Conservation (phyloP, 1,140 invertebrate genomes). For the Sinonovacula constricta region DNA sequence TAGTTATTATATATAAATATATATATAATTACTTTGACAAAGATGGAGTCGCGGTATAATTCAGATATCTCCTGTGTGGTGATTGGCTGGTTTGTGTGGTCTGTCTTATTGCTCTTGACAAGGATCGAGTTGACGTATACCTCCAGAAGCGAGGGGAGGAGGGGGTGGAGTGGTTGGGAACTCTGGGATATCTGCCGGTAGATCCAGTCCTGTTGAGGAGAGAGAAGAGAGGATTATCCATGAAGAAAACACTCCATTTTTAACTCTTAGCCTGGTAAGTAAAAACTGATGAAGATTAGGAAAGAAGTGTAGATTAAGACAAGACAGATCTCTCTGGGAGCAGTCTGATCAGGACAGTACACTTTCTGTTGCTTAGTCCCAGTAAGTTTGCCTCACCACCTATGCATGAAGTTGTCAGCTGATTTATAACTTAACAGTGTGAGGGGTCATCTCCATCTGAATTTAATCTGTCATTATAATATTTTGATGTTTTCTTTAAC, state of each 20-base stretch:
- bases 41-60: slow-evolving; percentile 83
- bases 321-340: too few relatives aligned
- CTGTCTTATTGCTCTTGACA: slow-evolving; percentile 81
- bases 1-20: slow-evolving; percentile 80
- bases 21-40: slow-evolving; percentile 50
- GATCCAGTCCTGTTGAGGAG: slow-evolving; percentile 93
- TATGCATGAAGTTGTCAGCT: neutral
- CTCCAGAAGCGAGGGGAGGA: slow-evolving; percentile 95
- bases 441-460: neutral
- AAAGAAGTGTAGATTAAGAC: too few relatives aligned
- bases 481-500: neutral
- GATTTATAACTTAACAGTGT: neutral
- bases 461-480: too few relatives aligned
- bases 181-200: slow-evolving; percentile 94
- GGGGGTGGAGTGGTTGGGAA: slow-evolving; percentile 92
- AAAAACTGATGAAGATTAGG: too few relatives aligned
- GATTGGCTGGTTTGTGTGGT: slow-evolving; percentile 94
- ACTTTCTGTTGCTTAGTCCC: too few relatives aligned
- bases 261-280: too few relatives aligned
- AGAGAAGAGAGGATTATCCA: too few relatives aligned
- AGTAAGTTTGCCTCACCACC: too few relatives aligned
- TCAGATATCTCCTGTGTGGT: slow-evolving; percentile 92
- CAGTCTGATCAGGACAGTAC: too few relatives aligned
- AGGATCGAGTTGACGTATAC: slow-evolving; percentile 97
- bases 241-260: too few relatives aligned